phyloP scores from a whole-genome alignment of 2,797 vertebrate species.

The Hydrocynus forskahlii region DNA sequence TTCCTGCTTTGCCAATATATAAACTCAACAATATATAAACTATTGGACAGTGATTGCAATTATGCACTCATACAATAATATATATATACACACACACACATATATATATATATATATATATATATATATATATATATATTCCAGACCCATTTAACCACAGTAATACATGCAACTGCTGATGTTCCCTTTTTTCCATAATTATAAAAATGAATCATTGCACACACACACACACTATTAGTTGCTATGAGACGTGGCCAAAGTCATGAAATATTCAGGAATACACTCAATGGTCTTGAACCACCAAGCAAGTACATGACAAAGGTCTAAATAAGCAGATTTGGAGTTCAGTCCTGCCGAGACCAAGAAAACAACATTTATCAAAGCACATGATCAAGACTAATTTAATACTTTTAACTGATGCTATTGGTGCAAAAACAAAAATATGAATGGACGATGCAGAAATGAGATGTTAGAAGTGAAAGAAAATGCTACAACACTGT shows the following conservation, averaged over 20 bases:
- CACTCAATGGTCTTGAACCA: neutral
- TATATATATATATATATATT: too few species aligned
- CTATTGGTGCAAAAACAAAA: too few species aligned
- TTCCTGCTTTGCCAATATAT: slow-evolving; percentile 2
- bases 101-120: too few species aligned
- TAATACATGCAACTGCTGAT: slow-evolving; percentile 14
- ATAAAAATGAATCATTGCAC: neutral
- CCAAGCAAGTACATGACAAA: neutral
- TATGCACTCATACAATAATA: too few species aligned
- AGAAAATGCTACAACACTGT: too few species aligned
- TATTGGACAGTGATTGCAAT: too few species aligned
- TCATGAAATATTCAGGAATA: neutral
- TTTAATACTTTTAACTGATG: neutral
- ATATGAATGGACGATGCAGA: neutral
- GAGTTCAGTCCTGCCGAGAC: neutral
- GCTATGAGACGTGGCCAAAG: neutral
- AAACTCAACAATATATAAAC: too few species aligned
- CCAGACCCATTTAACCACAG: slow-evolving; percentile 24
- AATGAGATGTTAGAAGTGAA: neutral
- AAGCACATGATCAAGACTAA: neutral
- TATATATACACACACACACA: too few species aligned
- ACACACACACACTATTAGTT: neutral
- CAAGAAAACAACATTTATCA: neutral
- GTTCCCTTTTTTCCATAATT: neutral
- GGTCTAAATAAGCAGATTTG: neutral